These are phyloP conservation scores for Pantherophis guttatus DNA, from an alignment of 2,113 vertebrate genomes.

Conservation along the genomic window DNA sequence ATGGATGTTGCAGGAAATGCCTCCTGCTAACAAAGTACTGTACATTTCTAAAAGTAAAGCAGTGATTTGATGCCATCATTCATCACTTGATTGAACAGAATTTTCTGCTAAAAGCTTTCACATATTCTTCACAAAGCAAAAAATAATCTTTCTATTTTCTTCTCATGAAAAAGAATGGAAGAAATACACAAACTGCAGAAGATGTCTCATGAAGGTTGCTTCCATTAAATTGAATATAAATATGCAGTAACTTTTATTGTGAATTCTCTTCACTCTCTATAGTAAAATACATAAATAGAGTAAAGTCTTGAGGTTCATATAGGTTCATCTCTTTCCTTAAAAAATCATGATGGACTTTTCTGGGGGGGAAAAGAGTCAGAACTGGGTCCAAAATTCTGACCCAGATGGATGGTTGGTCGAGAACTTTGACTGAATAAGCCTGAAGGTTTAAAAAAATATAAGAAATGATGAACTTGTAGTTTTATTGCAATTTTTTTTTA, in stretches of 20 bases:
- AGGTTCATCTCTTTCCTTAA: no score
- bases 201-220: constrained; percentile 6
- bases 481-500: not conserved
- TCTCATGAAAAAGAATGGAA: constrained; percentile 33
- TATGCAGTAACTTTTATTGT: not conserved
- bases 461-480: not conserved
- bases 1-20: constrained; percentile 1
- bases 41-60: not conserved
- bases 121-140: constrained; percentile 15
- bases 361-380: no score
- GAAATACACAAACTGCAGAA: not conserved
- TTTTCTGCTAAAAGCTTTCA: not conserved
- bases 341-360: not conserved
- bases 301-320: not conserved
- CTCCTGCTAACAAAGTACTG: not conserved
- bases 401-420: not conserved
- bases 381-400: not conserved
- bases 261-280: fast-evolving
- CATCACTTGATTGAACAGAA: constrained; percentile 23
- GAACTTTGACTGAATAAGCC: not conserved
- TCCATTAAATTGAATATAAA: not conserved
- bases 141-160: constrained; percentile 40
- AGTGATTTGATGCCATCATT: not conserved
- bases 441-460: not conserved
- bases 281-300: no score